Evolutionary conservation across 2,797 vertebrate species (phyloP).

Genomic region (Merluccius polli): DNA sequence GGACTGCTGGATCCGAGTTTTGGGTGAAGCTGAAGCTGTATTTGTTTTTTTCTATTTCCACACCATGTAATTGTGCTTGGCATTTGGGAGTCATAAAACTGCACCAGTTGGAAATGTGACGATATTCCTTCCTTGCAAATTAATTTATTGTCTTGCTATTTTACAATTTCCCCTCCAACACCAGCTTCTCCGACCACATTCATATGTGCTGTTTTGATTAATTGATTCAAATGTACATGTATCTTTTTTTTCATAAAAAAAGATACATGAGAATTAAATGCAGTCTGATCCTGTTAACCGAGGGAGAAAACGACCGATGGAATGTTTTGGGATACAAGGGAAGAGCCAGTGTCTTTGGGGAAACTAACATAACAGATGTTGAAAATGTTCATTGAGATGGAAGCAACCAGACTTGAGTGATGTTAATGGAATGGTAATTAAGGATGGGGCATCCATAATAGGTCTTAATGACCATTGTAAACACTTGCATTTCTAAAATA

Average conservation of each 20-base stretch:
- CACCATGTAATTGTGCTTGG: constrained; percentile 62
- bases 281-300: constrained; percentile 32
- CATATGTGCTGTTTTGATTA: constrained; percentile 54
- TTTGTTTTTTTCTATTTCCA: constrained; percentile 65
- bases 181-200: constrained; percentile 52
- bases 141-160: constrained; percentile 59
- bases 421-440: constrained; percentile 50
- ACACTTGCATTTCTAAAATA: constrained; percentile 55
- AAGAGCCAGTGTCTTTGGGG: constrained; percentile 33
- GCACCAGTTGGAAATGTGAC: constrained; percentile 56
- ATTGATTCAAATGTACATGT: constrained; percentile 51
- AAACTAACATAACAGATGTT: constrained; percentile 67
- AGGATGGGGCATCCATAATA: constrained; percentile 42
- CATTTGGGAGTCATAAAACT: constrained; percentile 66
- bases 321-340: constrained; percentile 29
- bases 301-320: constrained; percentile 34
- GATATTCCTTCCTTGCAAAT: constrained; percentile 67
- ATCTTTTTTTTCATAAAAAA: constrained; percentile 65
- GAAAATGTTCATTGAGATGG: constrained; percentile 42
- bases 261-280: constrained; percentile 33
- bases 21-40: constrained; percentile 31
- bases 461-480: constrained; percentile 50
- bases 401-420: constrained; percentile 35
- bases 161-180: not conserved
- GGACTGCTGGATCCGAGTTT: not conserved